Conservation (phyloP, 2,113 vertebrate species). For the Odontesthes bonariensis region DNA sequence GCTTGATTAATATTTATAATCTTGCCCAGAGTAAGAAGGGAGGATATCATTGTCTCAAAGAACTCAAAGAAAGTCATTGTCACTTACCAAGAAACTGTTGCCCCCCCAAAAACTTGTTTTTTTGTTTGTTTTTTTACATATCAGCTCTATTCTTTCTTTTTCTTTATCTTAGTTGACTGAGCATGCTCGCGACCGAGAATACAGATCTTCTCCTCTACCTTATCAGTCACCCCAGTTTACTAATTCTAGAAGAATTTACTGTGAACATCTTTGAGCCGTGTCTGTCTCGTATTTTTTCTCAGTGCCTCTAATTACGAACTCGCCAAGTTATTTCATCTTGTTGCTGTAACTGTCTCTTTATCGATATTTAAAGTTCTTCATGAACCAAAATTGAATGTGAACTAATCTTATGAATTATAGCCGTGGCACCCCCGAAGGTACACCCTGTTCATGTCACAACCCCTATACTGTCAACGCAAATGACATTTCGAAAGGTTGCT, state of each 20-base stretch:
- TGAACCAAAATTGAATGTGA: not conserved
- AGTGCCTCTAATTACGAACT: not conserved
- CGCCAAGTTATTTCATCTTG: not conserved
- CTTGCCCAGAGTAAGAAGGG: not conserved
- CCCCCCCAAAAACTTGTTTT: not conserved
- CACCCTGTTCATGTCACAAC: not conserved
- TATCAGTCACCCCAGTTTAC: not conserved
- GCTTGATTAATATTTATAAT: not conserved
- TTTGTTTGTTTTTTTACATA: not conserved
- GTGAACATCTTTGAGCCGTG: not conserved
- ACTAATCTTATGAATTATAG: not conserved
- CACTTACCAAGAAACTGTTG: not conserved
- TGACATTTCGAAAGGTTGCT: conserved; percentile 1
- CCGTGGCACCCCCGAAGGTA: not conserved
- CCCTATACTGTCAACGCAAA: not conserved
- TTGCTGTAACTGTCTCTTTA: not conserved
- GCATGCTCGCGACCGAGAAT: not conserved
- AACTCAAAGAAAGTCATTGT: conserved; percentile 4
- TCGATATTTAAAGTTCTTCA: not conserved
- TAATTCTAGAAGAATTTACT: not conserved
- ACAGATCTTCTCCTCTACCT: no score
- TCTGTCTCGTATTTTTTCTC: not conserved
- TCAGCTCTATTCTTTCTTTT: not conserved
- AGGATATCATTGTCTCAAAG: not conserved
- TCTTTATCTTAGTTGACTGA: not conserved